Evolutionary conservation across 2,888 invertebrate genomes (phyloP).

Genomic region (Ceriagrion tenellum): DNA sequence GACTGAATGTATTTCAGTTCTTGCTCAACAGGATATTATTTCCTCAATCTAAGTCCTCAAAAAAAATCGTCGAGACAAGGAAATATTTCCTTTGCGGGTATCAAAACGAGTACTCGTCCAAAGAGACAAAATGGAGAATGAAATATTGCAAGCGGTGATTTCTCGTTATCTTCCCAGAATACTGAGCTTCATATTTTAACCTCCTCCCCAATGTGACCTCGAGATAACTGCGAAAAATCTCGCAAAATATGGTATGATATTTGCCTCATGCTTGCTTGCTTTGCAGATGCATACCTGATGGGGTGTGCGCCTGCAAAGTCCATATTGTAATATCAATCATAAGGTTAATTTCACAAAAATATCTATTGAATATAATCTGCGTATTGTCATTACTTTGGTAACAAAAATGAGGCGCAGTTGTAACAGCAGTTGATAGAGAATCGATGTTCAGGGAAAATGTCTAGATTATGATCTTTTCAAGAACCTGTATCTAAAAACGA

Average conservation of each 20-base stretch:
- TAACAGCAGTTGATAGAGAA: too few species aligned
- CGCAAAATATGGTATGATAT: not conserved
- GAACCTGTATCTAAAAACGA: too few species aligned
- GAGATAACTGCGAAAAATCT: not conserved
- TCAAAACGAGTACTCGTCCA: not conserved
- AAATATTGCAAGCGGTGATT: not conserved
- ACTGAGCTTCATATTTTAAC: not conserved
- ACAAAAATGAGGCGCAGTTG: too few species aligned
- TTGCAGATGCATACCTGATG: too few species aligned
- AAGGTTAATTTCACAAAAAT: too few species aligned
- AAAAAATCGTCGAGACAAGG: not conserved
- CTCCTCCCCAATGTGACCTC: not conserved
- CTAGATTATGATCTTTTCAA: too few species aligned
- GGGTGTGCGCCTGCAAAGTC: too few species aligned
- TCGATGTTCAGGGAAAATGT: too few species aligned
- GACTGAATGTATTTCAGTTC: constrained; percentile 1
- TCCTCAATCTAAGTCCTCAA: not conserved
- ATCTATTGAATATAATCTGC: too few species aligned
- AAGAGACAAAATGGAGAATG: not conserved
- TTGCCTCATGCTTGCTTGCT: too few species aligned
- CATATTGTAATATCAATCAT: too few species aligned
- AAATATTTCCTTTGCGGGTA: not conserved
- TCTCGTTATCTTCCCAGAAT: not conserved
- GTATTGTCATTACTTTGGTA: too few species aligned
- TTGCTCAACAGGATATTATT: not conserved